Base-by-base conservation (phyloP, 2,888 invertebrate genomes). In the Epiperipatus broadwayi region DNA sequence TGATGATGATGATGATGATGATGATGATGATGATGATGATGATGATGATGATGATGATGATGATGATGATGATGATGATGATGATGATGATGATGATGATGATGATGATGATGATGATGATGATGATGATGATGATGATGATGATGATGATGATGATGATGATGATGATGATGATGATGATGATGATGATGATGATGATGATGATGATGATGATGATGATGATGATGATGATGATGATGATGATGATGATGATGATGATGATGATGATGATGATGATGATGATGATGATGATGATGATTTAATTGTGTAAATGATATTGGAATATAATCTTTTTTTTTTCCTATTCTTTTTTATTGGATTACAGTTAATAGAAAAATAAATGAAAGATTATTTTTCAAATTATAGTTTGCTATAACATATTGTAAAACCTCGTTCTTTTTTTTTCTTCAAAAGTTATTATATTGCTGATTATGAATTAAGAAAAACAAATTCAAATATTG, bases 1-100 rank as follows among this genome's bases (percentile, higher is more conserved):
- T 31, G 31, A 31, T 31, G 31, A 31, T 31, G 31, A 31, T 31
- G 31, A 31, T 31, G 31, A 31, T 31, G 31, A 31, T 31, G 31
- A 31, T 31, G 31, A 31, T 31, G 31, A 31, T 31, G 25, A 31
- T 31, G 12, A 31, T 31, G 12, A 31, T 31, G 12, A 31, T 31
- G 12, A 31, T 31, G 12, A 31, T 31, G 12, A 31, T 31, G 12
- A 31, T 31, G 12, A 31, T 31, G 12, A 31, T 31, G 12, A 31
- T 31, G 12, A 31, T 31, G 12, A 31, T 31, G 12, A 31, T 31
- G 12, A 31, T 31, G 12, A 31, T 31, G 12, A 31, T 31, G 12
- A 31, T 31, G 12, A 31, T 31, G 12, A 31, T 31, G 12, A 31
- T 31, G 12, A 31, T 31, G 12, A 31, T 31, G 12, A 31, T 31